These are phyloP conservation scores for Helicorthomorpha holstii DNA, from an alignment of 1,140 invertebrate genomes.

Conservation along the genomic window DNA sequence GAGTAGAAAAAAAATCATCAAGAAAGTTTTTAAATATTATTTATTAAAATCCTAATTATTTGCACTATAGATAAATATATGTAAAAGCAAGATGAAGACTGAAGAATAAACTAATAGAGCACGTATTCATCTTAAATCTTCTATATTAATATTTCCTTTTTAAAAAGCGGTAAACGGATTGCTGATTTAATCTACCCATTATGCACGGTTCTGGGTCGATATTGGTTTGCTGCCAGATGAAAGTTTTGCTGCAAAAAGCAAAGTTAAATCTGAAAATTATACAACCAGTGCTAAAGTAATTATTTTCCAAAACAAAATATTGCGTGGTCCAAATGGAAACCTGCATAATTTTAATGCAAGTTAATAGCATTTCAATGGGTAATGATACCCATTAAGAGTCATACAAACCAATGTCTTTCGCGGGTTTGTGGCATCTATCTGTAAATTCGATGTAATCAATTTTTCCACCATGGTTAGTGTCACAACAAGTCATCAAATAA, in stretches of 20 bases:
- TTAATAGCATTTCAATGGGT: no score
- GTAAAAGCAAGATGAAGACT: constrained; percentile 41
- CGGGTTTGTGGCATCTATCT: constrained; percentile 96
- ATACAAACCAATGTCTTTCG: constrained; percentile 79
- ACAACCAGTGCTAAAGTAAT: constrained; percentile 46
- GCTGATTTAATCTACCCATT: constrained; percentile 63
- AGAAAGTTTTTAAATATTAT: constrained; percentile 19
- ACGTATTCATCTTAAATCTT: background rate
- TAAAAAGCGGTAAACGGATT: constrained; percentile 35
- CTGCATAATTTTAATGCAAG: no score
- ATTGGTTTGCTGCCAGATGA: constrained; percentile 84
- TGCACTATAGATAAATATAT: constrained; percentile 51
- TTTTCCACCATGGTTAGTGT: constrained; percentile 97
- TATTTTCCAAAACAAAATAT: no score
- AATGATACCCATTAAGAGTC: background rate
- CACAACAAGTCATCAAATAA: constrained; percentile 92
- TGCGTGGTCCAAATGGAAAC: no score
- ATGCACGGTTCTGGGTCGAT: constrained; percentile 84
- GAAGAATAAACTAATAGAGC: constrained; percentile 18
- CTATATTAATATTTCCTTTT: background rate
- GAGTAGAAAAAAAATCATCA: constrained; percentile 40
- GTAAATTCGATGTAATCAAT: constrained; percentile 97
- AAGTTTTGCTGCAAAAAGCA: no score
- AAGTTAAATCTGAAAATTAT: constrained; percentile 23
- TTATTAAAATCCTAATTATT: no score